Base-by-base conservation (phyloP, 2,888 invertebrate genomes). In the Chrysodeixis includens region DNA sequence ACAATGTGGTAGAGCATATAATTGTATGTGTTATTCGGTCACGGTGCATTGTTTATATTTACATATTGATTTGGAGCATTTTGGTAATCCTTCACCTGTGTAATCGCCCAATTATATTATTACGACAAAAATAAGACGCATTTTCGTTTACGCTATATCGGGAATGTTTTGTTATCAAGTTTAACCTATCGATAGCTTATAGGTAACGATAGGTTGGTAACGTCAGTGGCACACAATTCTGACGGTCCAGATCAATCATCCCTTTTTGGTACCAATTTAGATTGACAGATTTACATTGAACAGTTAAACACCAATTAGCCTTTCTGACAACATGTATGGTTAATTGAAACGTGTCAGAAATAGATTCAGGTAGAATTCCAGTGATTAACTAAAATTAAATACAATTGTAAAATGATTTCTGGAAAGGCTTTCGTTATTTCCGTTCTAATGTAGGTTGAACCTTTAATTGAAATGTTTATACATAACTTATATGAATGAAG, bases 21-120 rank as follows among this genome's bases (percentile, higher is more conserved):
- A 54, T 70, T 30, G 0, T 4, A 30, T 30, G 16, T 30, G n/a
- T 16, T 18, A 4, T 30, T 57, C 12, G 7, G 58, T 9, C 20
- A 20, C 46, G n/a, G 14, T 30, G 9, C 40, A 40, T 10, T 56
- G 16, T 60, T 59, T 52, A 55, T 67, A 49, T 70, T 67, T 57
- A 61, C 49, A 40, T 56, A 68, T 35, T 57, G 51, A 71, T 68
- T 61, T 57, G 20, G 46, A 10, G 20, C 14, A 44, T 26, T 56
- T 56, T 55, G 16, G 20, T 64, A 55, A 74, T 74, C 32, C 9
- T 68, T 68, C 32, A 74, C 46, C 46, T 49, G 46, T 9, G 20
- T 18, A 49, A 49, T 10, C 46, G 46, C 18, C 2, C 46, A 9
- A 49, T 20, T 49, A 49, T 20, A 49, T 20, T 49, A 49, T 20